Evolutionary conservation across 2,888 invertebrate genomes (phyloP).

Genomic region (Scaptomyza flava): DNA sequence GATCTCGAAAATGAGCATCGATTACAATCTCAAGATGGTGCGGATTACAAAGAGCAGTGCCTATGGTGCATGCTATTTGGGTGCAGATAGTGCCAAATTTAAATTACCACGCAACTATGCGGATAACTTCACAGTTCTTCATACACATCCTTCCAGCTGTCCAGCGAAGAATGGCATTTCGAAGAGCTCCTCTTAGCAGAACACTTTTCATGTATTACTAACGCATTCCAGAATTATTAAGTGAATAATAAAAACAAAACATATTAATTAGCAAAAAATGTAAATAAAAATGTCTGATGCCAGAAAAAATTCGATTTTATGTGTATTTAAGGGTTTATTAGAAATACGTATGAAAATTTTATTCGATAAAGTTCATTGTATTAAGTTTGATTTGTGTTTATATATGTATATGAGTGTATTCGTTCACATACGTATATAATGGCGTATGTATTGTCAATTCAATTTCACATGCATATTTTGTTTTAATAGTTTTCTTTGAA

Average conservation of each 20-base stretch:
- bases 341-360: conserved; percentile 80
- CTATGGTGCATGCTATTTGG: conserved; percentile 94
- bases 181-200: conserved; percentile 1
- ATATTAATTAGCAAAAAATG: conserved; percentile 5
- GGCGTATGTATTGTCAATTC: conserved; percentile 30
- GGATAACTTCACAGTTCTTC: conserved; percentile 89
- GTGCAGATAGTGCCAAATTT: conserved; percentile 89
- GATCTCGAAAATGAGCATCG: conserved; percentile 83
- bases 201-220: conserved; percentile 3
- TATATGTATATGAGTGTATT: conserved; percentile 31
- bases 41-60: conserved; percentile 91
- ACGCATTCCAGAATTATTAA: conserved; percentile 26
- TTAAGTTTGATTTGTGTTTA: conserved; percentile 46
- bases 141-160: conserved; percentile 69
- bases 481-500: conserved; percentile 14
- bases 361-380: conserved; percentile 80
- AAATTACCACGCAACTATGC: conserved; percentile 89
- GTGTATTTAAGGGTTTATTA: conserved; percentile 58
- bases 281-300: neutral
- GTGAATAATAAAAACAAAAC: neutral
- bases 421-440: conserved; percentile 20
- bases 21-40: conserved; percentile 87
- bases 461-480: conserved; percentile 13
- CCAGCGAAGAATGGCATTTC: conserved; percentile 41
- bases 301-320: conserved; percentile 15